A percentile compares a stretch with the other conserved stretches of the same genome.
Evolutionary conservation across 2,797 vertebrate genomes (phyloP).

Genomic region (Eospalax fontanierii): DNA sequence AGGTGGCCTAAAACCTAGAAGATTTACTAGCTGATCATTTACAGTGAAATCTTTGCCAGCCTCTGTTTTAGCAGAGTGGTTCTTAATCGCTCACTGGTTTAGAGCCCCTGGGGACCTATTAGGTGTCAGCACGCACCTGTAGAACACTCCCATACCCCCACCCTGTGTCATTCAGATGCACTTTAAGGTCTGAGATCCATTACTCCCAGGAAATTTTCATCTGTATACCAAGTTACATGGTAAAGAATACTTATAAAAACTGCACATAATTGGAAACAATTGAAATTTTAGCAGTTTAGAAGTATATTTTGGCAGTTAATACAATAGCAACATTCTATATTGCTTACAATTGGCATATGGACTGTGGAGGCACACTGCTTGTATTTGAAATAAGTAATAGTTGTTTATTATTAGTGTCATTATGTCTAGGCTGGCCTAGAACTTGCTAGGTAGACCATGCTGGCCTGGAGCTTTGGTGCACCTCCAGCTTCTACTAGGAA

Average conservation of each 20-base stretch:
- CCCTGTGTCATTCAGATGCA: neutral
- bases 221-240: neutral
- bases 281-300: slow-evolving; percentile 5
- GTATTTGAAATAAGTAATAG: neutral
- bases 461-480: neutral
- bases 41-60: slow-evolving; percentile 1
- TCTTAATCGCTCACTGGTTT: neutral
- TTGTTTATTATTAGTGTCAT: neutral
- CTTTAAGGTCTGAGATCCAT: slow-evolving; percentile 17
- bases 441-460: neutral
- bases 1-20: slow-evolving; percentile 8
- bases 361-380: neutral
- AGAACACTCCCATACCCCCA: neutral
- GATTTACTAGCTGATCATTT: slow-evolving; percentile 16
- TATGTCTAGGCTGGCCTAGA: neutral
- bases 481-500: neutral
- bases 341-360: slow-evolving; percentile 1
- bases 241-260: neutral
- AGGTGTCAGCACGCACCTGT: neutral
- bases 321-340: neutral
- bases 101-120: neutral
- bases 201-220: neutral
- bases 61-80: neutral
- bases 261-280: slow-evolving; percentile 1
- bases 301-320: neutral